Evolutionary conservation across 1,140 invertebrate species (phyloP).

Genomic region (Drosophila varians): DNA sequence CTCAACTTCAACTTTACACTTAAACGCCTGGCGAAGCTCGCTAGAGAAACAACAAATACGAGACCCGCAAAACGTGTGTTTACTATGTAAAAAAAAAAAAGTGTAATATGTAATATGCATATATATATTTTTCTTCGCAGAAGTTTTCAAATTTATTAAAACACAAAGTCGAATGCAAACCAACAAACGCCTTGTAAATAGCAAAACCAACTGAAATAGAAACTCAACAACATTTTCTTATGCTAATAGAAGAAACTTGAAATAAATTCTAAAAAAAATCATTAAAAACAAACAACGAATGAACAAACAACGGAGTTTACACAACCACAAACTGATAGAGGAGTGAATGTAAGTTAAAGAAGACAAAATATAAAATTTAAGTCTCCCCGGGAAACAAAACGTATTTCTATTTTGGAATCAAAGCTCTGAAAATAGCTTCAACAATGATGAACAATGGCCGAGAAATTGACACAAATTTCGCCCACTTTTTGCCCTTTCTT

Average conservation of each 20-base stretch:
- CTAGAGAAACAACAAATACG: slow-evolving; percentile 46
- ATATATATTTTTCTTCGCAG: slow-evolving; percentile 5
- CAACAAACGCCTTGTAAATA: slow-evolving; percentile 53
- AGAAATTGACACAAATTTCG: slow-evolving; percentile 37
- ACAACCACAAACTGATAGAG: slow-evolving; percentile 36
- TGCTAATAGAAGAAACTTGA: slow-evolving; percentile 8
- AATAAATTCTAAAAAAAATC: slow-evolving; percentile 21
- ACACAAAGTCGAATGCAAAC: slow-evolving; percentile 4
- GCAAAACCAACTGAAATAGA: slow-evolving; percentile 12
- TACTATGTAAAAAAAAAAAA: neutral
- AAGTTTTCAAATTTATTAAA: slow-evolving; percentile 39
- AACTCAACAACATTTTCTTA: slow-evolving; percentile 6
- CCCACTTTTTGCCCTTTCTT: neutral
- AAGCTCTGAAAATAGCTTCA: slow-evolving; percentile 7
- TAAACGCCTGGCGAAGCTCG: slow-evolving; percentile 62
- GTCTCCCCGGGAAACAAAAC: neutral
- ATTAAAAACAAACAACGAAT: slow-evolving; percentile 72
- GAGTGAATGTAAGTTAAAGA: slow-evolving; percentile 55
- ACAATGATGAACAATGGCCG: slow-evolving; percentile 47
- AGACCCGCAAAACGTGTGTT: slow-evolving; percentile 10
- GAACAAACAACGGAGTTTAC: slow-evolving; percentile 75
- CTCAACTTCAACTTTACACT: slow-evolving; percentile 46
- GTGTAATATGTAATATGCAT: neutral
- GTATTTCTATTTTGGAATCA: neutral
- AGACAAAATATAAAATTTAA: too few relatives aligned